phyloP scores from a whole-genome alignment of 2,888 invertebrate genomes.

The Ischnura elegans region DNA sequence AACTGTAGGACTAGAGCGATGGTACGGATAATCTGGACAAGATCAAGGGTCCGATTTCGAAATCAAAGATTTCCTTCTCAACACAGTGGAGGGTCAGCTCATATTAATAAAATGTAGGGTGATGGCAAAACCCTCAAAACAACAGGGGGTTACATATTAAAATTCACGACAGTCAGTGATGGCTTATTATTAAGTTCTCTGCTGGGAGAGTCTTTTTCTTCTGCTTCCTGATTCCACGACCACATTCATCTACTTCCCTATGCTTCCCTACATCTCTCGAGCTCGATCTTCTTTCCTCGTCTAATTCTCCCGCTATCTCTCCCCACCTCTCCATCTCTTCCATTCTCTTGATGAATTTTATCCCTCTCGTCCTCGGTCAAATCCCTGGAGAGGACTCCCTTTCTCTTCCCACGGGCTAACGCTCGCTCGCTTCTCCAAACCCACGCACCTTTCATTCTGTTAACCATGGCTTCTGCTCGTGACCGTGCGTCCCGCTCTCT shows the following conservation, averaged over 20 bases:
- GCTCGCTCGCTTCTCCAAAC: background rate
- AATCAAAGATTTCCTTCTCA: too few relatives aligned
- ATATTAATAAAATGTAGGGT: too few relatives aligned
- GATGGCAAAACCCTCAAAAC: conserved; percentile 24
- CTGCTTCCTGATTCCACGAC: background rate
- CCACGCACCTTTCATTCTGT: background rate
- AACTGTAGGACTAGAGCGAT: too few relatives aligned
- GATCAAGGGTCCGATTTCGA: too few relatives aligned
- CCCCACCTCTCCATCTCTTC: background rate
- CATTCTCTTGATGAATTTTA: background rate
- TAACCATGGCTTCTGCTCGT: background rate
- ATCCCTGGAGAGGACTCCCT: background rate
- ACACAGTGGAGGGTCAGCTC: too few relatives aligned
- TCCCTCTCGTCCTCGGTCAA: background rate
- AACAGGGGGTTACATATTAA: conserved; percentile 42
- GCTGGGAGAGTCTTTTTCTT: background rate
- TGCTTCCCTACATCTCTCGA: background rate
- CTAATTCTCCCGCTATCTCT: background rate
- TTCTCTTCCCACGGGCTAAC: background rate
- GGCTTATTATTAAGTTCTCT: conserved; percentile 8
- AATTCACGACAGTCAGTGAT: conserved; percentile 34
- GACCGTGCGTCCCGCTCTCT: background rate
- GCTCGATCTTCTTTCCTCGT: background rate
- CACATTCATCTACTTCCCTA: background rate
- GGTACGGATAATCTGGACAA: too few relatives aligned